Percentiles rank a stretch among this genome's conserved stretches.
Conservation (phyloP, 2,797 vertebrate genomes). For the Gouania willdenowi region DNA sequence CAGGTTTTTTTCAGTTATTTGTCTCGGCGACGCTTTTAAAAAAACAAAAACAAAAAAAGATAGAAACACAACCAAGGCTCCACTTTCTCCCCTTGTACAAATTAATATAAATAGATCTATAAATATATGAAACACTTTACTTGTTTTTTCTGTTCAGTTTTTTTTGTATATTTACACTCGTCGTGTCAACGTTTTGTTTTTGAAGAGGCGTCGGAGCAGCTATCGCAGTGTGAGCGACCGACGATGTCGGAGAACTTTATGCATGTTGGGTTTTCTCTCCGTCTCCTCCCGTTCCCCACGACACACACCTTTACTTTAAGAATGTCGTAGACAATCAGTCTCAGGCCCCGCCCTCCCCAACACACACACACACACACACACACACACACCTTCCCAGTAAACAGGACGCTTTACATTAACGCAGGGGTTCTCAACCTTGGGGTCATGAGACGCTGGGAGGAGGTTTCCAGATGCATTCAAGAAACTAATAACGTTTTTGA, state of each 20-base stretch:
- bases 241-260: conserved; percentile 74
- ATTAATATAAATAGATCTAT: conserved; percentile 77
- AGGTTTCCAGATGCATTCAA: too few species aligned
- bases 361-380: conserved; percentile 70
- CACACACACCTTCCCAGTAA: conserved; percentile 59
- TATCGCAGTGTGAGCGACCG: conserved; percentile 73
- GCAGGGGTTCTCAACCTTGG: too few species aligned
- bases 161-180: conserved; percentile 77
- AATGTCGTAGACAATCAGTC: conserved; percentile 81
- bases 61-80: conserved; percentile 70
- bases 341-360: conserved; percentile 68
- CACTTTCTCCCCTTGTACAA: conserved; percentile 78
- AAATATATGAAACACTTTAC: conserved; percentile 76
- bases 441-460: too few species aligned
- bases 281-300: background rate
- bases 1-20: conserved; percentile 28
- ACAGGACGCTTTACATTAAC: too few species aligned
- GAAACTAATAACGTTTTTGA: too few species aligned
- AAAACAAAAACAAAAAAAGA: conserved; percentile 15
- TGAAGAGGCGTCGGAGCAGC: conserved; percentile 75
- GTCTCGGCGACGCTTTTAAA: conserved; percentile 38
- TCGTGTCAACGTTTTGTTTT: conserved; percentile 73
- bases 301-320: conserved; percentile 68
- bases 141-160: conserved; percentile 77
- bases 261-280: conserved; percentile 72